Conservation (phyloP, 2,113 vertebrate genomes). For the Nothobranchius kuhntae region DNA sequence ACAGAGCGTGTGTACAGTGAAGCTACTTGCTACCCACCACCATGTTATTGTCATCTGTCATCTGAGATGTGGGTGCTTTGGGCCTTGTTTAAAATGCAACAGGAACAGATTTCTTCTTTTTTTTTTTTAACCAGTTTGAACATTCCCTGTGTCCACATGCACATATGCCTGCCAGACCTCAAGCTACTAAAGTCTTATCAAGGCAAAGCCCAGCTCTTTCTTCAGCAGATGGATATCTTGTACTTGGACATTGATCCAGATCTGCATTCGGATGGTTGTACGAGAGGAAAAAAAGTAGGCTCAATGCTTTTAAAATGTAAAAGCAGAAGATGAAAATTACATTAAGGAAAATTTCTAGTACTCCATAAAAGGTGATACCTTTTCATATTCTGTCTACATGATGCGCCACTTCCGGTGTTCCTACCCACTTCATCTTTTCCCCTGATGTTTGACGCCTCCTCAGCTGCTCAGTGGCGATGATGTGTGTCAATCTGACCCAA, state of each 20-base stretch:
- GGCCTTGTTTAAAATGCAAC: slow-evolving; percentile 18
- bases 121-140: slow-evolving; percentile 39
- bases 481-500: slow-evolving; percentile 64
- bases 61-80: neutral
- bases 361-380: neutral
- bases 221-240: slow-evolving; percentile 15
- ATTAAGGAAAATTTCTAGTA: too few species aligned
- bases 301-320: neutral
- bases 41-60: slow-evolving; percentile 29
- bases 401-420: slow-evolving; percentile 3
- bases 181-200: slow-evolving; percentile 16
- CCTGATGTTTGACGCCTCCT: slow-evolving; percentile 26
- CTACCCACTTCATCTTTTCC: slow-evolving; percentile 5
- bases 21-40: neutral
- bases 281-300: slow-evolving; percentile 8
- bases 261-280: slow-evolving; percentile 8
- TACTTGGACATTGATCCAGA: slow-evolving; percentile 10
- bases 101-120: slow-evolving; percentile 6
- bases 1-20: neutral
- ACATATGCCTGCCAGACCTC: slow-evolving; percentile 48
- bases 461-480: slow-evolving; percentile 44
- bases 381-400: neutral
- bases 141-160: slow-evolving; percentile 27
- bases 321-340: neutral
- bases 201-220: slow-evolving; percentile 24